Conservation (phyloP, 2,113 vertebrate genomes). For the Chauna torquata region DNA sequence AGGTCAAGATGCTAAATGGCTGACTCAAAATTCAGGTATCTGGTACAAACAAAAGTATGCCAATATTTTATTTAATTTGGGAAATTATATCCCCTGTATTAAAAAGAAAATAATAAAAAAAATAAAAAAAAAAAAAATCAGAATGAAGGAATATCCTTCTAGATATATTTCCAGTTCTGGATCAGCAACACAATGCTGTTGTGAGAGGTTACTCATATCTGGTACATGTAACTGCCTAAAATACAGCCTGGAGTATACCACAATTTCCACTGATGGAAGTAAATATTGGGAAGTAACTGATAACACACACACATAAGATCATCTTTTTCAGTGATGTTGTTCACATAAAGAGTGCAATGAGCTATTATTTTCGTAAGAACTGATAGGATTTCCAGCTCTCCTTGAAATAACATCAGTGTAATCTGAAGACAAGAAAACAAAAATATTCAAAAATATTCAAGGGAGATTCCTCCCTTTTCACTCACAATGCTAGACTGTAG, state of each 20-base stretch:
- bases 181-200: background rate
- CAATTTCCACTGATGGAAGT: background rate
- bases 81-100: background rate
- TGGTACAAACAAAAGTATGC: background rate
- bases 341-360: background rate
- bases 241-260: background rate
- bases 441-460: background rate
- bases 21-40: background rate
- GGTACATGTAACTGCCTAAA: background rate
- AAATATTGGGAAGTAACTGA: background rate
- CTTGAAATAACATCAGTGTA: background rate
- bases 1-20: background rate
- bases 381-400: background rate
- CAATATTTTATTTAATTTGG: background rate
- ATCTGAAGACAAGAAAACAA: background rate
- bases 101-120: background rate
- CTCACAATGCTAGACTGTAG: background rate
- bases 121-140: background rate
- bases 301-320: background rate
- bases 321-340: background rate
- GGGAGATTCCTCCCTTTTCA: background rate
- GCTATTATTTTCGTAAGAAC: background rate
- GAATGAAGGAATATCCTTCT: background rate
- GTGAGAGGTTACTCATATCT: background rate
- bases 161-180: background rate